phyloP scores from a whole-genome alignment of 2,888 invertebrate species.

The Orchestes rusci region DNA sequence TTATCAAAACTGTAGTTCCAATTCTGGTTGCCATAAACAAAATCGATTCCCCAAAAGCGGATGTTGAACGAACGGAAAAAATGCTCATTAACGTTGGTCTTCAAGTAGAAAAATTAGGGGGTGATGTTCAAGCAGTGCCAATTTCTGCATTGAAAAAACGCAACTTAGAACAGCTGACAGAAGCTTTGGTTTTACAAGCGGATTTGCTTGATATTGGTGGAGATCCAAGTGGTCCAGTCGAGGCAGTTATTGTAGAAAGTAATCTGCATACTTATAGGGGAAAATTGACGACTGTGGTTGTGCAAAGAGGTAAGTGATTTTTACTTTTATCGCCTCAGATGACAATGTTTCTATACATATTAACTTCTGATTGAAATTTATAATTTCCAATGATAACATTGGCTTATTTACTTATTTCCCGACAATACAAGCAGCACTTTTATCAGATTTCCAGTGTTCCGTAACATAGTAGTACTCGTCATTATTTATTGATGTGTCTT shows the following conservation, averaged over 20 bases:
- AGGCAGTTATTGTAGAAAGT: slow-evolving; percentile 88
- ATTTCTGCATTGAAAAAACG: slow-evolving; percentile 84
- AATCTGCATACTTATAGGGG: slow-evolving; percentile 61
- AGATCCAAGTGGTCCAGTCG: slow-evolving; percentile 76
- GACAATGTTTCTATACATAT: too few species aligned
- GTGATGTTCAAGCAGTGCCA: slow-evolving; percentile 84
- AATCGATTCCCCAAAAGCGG: slow-evolving; percentile 86
- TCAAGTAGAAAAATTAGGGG: slow-evolving; percentile 79
- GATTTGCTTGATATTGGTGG: slow-evolving; percentile 83
- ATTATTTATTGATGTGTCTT: too few species aligned
- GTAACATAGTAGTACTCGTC: too few species aligned
- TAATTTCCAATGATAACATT: too few species aligned
- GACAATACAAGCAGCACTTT: too few species aligned
- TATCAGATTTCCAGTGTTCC: too few species aligned
- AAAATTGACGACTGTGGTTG: slow-evolving; percentile 74
- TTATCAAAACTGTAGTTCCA: slow-evolving; percentile 82
- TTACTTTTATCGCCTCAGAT: neutral
- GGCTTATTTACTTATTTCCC: too few species aligned
- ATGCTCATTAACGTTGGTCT: slow-evolving; percentile 74
- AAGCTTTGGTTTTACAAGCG: slow-evolving; percentile 75
- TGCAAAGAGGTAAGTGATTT: slow-evolving; percentile 55
- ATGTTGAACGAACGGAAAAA: slow-evolving; percentile 75
- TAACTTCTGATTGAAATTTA: too few species aligned
- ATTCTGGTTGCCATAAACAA: slow-evolving; percentile 97
- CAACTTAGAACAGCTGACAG: slow-evolving; percentile 71